phyloP scores from a whole-genome alignment of 2,113 vertebrate species.

The Dissostichus mawsoni region DNA sequence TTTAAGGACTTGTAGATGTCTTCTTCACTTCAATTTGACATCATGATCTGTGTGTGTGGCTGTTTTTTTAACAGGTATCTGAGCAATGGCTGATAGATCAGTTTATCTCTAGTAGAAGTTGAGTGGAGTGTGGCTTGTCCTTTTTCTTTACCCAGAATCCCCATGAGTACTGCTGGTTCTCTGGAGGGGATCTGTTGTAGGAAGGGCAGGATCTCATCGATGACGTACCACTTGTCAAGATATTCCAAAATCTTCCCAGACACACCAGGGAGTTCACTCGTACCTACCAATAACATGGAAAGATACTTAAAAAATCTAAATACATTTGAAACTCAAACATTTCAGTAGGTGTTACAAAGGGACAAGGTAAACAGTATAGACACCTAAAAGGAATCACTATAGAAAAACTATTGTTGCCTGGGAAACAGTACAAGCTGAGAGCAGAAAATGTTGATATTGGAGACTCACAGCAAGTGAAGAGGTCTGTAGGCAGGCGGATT shows the following conservation, averaged over 20 bases:
- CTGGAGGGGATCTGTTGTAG: conserved; percentile 97
- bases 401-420: no score
- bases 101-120: background rate
- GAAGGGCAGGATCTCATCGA: conserved; percentile 98
- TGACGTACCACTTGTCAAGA: conserved; percentile 98
- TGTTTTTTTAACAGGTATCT: no score
- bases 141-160: conserved; percentile 90
- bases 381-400: no score
- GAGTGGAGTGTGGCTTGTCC: background rate
- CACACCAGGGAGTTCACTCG: conserved; percentile 98
- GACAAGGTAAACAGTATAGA: no score
- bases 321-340: background rate
- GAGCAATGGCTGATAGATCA: no score
- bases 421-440: background rate
- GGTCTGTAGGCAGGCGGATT: conserved; percentile 95
- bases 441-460: background rate
- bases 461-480: conserved; percentile 96
- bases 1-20: no score
- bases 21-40: no score
- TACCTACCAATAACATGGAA: conserved; percentile 81
- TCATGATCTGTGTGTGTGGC: no score
- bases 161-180: conserved; percentile 98
- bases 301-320: background rate
- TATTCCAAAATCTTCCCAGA: conserved; percentile 98
- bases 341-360: background rate